Conservation (phyloP, 1,140 invertebrate genomes). For the Phymastichus coffea region DNA sequence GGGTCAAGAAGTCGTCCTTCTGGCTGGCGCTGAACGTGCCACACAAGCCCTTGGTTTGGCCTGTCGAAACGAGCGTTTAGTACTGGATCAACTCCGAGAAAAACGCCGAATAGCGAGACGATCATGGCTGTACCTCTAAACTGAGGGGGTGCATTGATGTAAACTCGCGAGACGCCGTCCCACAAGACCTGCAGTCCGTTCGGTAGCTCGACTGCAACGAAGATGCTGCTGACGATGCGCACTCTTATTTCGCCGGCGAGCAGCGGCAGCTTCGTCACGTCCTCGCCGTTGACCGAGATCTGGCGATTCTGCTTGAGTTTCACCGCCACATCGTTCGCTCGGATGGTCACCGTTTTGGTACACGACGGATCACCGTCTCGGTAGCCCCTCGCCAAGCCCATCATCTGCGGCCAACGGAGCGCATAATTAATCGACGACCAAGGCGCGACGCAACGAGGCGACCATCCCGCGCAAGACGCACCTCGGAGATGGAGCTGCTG, state of each 20-base stretch:
- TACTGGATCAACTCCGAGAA: not conserved
- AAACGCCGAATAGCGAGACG: not conserved
- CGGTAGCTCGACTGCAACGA: slow-evolving; percentile 69
- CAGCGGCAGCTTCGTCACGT: slow-evolving; percentile 60
- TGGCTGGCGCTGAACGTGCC: slow-evolving; percentile 86
- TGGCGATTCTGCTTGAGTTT: slow-evolving; percentile 72
- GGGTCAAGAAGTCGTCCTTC: slow-evolving; percentile 86
- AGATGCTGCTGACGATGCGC: slow-evolving; percentile 65
- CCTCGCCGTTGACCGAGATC: slow-evolving; percentile 69
- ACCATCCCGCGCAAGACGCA: too few species aligned
- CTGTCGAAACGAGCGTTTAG: slow-evolving; percentile 20
- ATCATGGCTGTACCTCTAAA: slow-evolving; percentile 70
- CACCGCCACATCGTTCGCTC: slow-evolving; percentile 54
- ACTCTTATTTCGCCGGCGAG: not conserved
- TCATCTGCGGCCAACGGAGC: slow-evolving; percentile 60
- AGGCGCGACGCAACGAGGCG: too few species aligned
- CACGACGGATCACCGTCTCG: slow-evolving; percentile 53
- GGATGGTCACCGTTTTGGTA: slow-evolving; percentile 76
- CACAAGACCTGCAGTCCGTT: slow-evolving; percentile 81
- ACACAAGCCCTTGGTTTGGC: slow-evolving; percentile 70
- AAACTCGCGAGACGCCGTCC: slow-evolving; percentile 78
- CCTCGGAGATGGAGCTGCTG: slow-evolving; percentile 73
- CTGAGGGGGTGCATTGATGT: slow-evolving; percentile 75
- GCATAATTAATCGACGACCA: slow-evolving; percentile 1
- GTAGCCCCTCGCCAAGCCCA: slow-evolving; percentile 60